Base-by-base conservation (phyloP, 2,113 vertebrate genomes). In the Siniperca knerii region DNA sequence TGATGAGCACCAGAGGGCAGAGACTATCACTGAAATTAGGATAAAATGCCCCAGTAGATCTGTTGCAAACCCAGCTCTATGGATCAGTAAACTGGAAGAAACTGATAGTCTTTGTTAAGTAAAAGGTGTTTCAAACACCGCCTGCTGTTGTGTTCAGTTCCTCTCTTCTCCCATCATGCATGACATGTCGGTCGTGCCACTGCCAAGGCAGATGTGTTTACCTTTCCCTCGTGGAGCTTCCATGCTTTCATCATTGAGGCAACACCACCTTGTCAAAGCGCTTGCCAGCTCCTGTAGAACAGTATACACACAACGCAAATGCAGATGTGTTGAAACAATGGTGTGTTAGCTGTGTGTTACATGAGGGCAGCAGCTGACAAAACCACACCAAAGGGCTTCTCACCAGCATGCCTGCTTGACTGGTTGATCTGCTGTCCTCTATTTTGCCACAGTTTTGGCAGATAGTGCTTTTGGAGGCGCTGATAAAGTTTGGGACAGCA, bases 201-300 rank as follows among this genome's bases (percentile, higher is more conserved):
- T 13, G 72, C 76, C 52, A 54, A 55, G 74, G 76, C 86, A 75
- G 85, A 91, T 88, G 85, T 95, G 83, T 93, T 91, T 92, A 83
- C 86, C 66, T 92, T 90, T 84, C 74, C 67, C 78, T 69, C 73
- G 33, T 60, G 65, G 84, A 82, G 75, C 77, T 78, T 88, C 90
- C 74, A 11, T 54, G 72, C 81, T 84, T 80, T 85, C 60, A 46
- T 86, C 87, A 88, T 21, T n/a, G 67, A 35, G 81, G 79, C 79
- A 68, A 82, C 86, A 75, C n/a, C 16, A 20, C 9, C 13, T 52
- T 72, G 75, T 88, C 81, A 80, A 25, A 77, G 33, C 46, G 46
- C 16, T 44, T 57, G 48, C 50, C 79, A 44, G 16, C 74, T 44
- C 70, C 15, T 46, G 57, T 15, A 4, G 25, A 75, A 25, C 75